Base-by-base conservation (phyloP, 2,113 vertebrate species). In the Callocephalon fimbriatum region DNA sequence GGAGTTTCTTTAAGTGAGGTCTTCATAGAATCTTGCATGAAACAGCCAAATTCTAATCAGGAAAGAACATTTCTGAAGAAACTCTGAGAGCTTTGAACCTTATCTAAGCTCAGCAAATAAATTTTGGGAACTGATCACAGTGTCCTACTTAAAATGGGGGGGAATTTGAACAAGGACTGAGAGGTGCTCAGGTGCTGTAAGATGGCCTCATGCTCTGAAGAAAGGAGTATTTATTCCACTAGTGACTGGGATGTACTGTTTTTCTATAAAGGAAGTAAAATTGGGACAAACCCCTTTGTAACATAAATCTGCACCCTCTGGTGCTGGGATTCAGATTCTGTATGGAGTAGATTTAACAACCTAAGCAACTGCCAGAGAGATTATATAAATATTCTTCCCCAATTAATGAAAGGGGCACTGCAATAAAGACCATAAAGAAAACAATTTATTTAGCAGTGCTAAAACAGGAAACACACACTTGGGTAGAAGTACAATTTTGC, bases 241-340 rank as follows among this genome's bases (percentile, higher is more conserved):
- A 54, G 18, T 6, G 4, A 59, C 15, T 72, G 6, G 8, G 11
- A 45, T 66, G 27, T 66, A 13, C 9, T 90, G 17, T 3, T 80
- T 88, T 76, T 67, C 45, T 70, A 45, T 6, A 77, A 92, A 74
- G 27, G 17, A 73, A 83, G 22, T 58, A 71, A 77, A 88, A 56
- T 0, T 11, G 27, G 15, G 44, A 70, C 31, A 56, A 76, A 75
- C 76, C 3, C 7, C 7, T 66, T 83, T 79, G 25, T 29, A 79
- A 73, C 6, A 13, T 14, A 37, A 47, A 91, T 26, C 50, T 70
- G 29, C 2, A 2, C 7, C 40, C 20, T 26, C 75, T 16, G 7
- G 22, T 45, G 10, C 7, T 58, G 18, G n/a, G 27, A 72, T 88
- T 80, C 61, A 35, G 17, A 54, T 86, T 86, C n/a, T 74, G 13